A percentile compares a stretch with the other conserved stretches of the same genome.
Conservation (phyloP, 1,140 invertebrate genomes). For the Eriosoma lanigerum region DNA sequence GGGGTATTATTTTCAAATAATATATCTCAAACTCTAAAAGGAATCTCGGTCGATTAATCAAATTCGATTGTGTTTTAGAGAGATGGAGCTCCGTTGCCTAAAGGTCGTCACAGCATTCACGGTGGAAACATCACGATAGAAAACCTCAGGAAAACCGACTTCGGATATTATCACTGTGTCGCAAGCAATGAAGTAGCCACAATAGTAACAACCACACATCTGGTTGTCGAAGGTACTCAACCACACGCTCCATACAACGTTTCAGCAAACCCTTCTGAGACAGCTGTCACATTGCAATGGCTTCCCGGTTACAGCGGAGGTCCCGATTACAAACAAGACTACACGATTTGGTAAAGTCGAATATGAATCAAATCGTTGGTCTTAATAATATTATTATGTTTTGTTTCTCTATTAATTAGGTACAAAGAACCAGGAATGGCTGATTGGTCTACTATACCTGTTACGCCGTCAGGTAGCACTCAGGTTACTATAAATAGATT, state of each 20-base stretch:
- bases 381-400: background rate
- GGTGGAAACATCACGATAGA: slow-evolving; percentile 92
- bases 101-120: slow-evolving; percentile 72
- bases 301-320: slow-evolving; percentile 93
- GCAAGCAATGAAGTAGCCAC: slow-evolving; percentile 93
- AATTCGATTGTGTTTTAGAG: slow-evolving; percentile 63
- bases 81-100: slow-evolving; percentile 76
- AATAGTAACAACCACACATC: slow-evolving; percentile 82
- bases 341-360: slow-evolving; percentile 77
- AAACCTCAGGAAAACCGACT: slow-evolving; percentile 81
- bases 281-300: slow-evolving; percentile 87
- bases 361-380: background rate
- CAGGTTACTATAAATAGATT: slow-evolving; percentile 88
- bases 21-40: background rate
- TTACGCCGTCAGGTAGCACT: slow-evolving; percentile 87
- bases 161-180: slow-evolving; percentile 93
- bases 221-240: slow-evolving; percentile 93
- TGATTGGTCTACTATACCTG: slow-evolving; percentile 88
- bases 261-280: slow-evolving; percentile 81
- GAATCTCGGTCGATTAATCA: background rate
- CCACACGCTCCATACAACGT: slow-evolving; percentile 96
- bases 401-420: slow-evolving; percentile 58
- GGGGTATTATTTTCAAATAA: no score
- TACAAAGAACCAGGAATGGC: slow-evolving; percentile 78
- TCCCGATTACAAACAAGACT: slow-evolving; percentile 89